Evolutionary conservation across 2,888 invertebrate species (phyloP), one percentile per base, ranked within the genome.

Genomic region (Drosophila anceps): DNA sequence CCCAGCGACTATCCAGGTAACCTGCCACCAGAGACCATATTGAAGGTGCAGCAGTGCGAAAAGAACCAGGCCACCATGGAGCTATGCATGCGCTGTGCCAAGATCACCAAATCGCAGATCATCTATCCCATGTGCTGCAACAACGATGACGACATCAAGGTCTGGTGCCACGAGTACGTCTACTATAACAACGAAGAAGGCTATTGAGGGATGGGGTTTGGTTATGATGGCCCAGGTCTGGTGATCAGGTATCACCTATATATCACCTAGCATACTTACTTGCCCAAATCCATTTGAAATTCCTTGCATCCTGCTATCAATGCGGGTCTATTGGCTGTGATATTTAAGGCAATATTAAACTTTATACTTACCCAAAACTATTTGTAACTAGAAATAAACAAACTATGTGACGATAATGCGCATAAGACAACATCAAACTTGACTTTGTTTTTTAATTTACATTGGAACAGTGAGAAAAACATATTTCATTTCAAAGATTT

Each of bases 41-140:
- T 81, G 37, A 91, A 92, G 75, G 70, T 92, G 41, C 90, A 91
- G 41, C 84, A 90, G 60, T 92, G 92, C 48, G 92, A 92, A 43
- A 79, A 70, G 35, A 74, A 92, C 62, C 70, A 82, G 63, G 73
- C 81, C 1, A 79, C 88, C 2, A 92, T 92, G 92, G 94, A 94
- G 81, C 82, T 94, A 8, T 94, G 94, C 76, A 94, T 94, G 92
- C 92, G 94, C 53, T 94, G 94, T 73, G 94, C 94, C 15, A 94
- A 94, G 88, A 92, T 93, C 37, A 94, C 94, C 12, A 94, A 94
- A 83, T 94, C 94, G 0, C 90, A 92, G 20, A 90, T 90, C 54
- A 94, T 94, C 0, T 94, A 94, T 84, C 94, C 94, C 0, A 92
- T 94, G 92, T 94, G 94, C 84, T 94, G 94, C 75, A 92, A 91